These are phyloP conservation scores for Berghia stephanieae DNA, from an alignment of 1,140 invertebrate genomes.

Conservation along the genomic window DNA sequence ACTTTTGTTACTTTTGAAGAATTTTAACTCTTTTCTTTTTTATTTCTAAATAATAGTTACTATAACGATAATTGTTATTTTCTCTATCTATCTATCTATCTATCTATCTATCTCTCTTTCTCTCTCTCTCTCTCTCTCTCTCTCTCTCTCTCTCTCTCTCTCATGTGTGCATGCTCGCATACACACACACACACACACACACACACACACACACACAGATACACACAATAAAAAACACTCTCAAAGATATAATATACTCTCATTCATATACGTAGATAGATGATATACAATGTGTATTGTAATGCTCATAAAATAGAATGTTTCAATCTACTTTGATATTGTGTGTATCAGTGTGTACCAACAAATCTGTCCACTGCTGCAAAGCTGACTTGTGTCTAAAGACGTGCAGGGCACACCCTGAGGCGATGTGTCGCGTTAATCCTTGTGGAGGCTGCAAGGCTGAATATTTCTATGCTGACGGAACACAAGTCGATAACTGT, in stretches of 20 bases:
- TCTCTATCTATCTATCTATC: no score
- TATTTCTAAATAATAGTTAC: not conserved
- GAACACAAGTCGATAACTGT: conserved; percentile 61
- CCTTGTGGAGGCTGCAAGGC: conserved; percentile 66
- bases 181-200: no score
- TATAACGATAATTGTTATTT: not conserved
- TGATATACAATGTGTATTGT: no score
- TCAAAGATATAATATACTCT: no score
- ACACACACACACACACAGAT: not conserved
- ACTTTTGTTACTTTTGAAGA: no score
- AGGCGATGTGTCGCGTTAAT: conserved; percentile 62
- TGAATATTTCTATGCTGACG: conserved; percentile 52
- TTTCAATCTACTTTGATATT: not conserved
- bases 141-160: not conserved
- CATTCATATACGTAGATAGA: no score
- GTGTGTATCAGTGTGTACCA: conserved; percentile 52
- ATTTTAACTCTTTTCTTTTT: no score
- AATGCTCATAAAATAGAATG: no score
- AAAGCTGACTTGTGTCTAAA: conserved; percentile 59
- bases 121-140: not conserved
- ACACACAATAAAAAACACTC: no score
- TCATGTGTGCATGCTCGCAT: not conserved
- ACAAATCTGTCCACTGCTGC: conserved; percentile 62
- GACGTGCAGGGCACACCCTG: conserved; percentile 63
- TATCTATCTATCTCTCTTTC: no score